Base-by-base conservation (phyloP, 2,888 invertebrate genomes). In the Habrosyne pyritoides region DNA sequence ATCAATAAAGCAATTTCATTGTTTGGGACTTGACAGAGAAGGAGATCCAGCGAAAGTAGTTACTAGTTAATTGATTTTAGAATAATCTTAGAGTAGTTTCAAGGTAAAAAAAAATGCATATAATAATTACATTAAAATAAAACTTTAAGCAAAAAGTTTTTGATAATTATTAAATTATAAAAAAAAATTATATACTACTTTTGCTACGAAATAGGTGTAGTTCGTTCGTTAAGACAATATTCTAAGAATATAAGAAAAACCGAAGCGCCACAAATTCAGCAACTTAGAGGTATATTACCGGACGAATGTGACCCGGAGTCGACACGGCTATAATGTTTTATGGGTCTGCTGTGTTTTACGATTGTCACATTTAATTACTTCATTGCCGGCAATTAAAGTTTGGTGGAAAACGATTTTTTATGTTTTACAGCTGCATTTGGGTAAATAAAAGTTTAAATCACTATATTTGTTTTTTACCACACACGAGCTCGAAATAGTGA, bases 351-450 rank as follows among this genome's bases (percentile, higher is more conserved):
- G 83, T 89, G 89, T 86, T 92, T 91, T 91, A 92, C 88, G 92
- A 89, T 84, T 91, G 91, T 90, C 91, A 86, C 89, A 86, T 91
- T 91, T 91, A 92, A 91, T 92, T 91, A 91, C 86, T 91, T 89
- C 87, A 91, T 90, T 90, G 91, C 85, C 72, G 77, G 91, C 90
- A 89, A 91, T 92, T 89, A 91, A 91, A 90, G 81, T 91, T 90
- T 87, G 81, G 88, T 85, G 81, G 86, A 88, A 87, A 88, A 82
- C 80, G 83, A 79, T 86, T 89, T 91, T 89, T 87, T 85, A 80
- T 79, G 78, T 86, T 90, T 89, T 87, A 91, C 86, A 79, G 84
- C 85, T 85, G 80, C 83, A 85, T 91, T 89, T 90, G 85, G 84
- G 87, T 87, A 89, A 91, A 91, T 91, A 92, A 91, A 91, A 87